Evolutionary conservation across 2,113 vertebrate genomes (phyloP), one percentile per base, ranked within the genome.

Genomic region (Lasiurus cinereus): DNA sequence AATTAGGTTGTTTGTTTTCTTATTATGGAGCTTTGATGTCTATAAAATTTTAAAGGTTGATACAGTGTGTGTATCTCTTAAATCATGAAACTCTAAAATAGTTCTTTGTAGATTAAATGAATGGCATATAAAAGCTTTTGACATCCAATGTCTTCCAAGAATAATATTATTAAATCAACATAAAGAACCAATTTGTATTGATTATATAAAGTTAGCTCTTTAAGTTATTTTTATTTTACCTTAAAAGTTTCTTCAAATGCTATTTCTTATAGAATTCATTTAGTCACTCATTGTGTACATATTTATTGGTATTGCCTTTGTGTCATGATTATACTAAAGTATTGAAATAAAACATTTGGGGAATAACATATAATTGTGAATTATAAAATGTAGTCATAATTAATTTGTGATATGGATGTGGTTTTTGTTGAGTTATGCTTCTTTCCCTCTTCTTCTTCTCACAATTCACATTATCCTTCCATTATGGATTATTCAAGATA

Each of bases 11-110:
- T 31, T 64, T 79, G 0, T 77, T 83, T 84, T 83, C 14, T 92
- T 72, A 79, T 36, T 84, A 22, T 52, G 22, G 39, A 70, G 0
- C 19, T 83, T 69, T 89, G 33, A 87, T 50, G 13, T 54, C 50
- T 62, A 79, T 33, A 33, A 73, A n/a, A 2, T 91, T 96, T 95
- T 66, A 86, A 86, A 93, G 70, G 1, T 93, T 64, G 24, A 56
- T 95, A 66, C 13, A 86, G 15, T 36, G 1, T 84, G 6, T 70
- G 2, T 62, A 24, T 74, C 19, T 83, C 29, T 62, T 77, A 91
- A 36, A 73, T 78, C 27, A n/a, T 52, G 10, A n/a, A 76, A 66
- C 52, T 74, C 7, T 8, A 15, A 8, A 15, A 27, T 84, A 92
- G 59, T 46, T 80, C 50, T 74, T 0, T 52, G 33, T 76, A 73